Percentiles rank a stretch among this genome's conserved stretches.
phyloP scores from a whole-genome alignment of 1,140 invertebrate species.

The Anoplolepis gracilipes region DNA sequence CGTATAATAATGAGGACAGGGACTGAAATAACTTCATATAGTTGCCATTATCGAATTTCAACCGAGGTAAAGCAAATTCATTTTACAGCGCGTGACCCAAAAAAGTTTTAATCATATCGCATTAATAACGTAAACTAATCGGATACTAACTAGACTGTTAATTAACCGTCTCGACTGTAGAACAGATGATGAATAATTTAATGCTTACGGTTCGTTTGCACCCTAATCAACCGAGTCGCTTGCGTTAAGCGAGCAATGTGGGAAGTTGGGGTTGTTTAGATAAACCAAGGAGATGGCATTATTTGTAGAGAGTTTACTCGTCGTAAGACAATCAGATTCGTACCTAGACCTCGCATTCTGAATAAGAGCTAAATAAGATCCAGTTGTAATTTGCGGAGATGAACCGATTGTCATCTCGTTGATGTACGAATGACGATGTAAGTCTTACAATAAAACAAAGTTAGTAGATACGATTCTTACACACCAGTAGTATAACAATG shows the following conservation, averaged over 20 bases:
- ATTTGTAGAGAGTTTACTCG: constrained; percentile 60
- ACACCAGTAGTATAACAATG: neutral
- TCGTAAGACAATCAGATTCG: constrained; percentile 52
- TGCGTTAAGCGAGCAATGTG: constrained; percentile 62
- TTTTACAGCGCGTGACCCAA: constrained; percentile 46
- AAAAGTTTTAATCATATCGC: constrained; percentile 71
- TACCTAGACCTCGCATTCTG: constrained; percentile 33
- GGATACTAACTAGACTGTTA: constrained; percentile 55
- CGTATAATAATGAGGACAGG: constrained; percentile 10
- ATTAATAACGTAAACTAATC: constrained; percentile 65
- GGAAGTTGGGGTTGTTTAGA: constrained; percentile 66
- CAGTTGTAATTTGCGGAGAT: constrained; percentile 41
- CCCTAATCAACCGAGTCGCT: constrained; percentile 68
- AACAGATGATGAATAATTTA: constrained; percentile 72
- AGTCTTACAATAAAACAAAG: neutral
- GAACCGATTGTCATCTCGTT: constrained; percentile 55
- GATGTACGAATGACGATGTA: constrained; percentile 26
- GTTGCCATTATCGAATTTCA: constrained; percentile 32
- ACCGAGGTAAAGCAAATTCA: constrained; percentile 10
- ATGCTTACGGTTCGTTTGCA: constrained; percentile 70
- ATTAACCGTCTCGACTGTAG: constrained; percentile 62
- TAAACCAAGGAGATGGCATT: constrained; percentile 67
- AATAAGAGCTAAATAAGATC: constrained; percentile 55
- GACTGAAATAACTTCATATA: constrained; percentile 2
- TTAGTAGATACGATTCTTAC: neutral